Conservation (phyloP, 2,113 vertebrate species). For the Melanerpes aurifrons region DNA sequence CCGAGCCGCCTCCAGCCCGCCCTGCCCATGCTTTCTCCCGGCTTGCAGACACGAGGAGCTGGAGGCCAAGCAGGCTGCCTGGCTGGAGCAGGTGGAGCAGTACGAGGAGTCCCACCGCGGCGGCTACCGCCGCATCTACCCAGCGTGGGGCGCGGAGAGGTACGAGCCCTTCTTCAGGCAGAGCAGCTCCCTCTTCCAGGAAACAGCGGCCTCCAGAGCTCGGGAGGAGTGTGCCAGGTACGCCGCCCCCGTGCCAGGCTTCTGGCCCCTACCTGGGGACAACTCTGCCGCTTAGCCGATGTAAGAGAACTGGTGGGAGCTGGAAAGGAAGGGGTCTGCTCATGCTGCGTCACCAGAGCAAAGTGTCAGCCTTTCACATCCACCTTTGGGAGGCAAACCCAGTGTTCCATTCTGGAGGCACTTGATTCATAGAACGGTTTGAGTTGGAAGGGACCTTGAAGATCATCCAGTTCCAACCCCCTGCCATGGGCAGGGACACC, state of each 20-base stretch:
- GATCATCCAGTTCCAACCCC: too few species aligned
- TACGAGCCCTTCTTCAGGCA: conserved; percentile 76
- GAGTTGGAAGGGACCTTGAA: too few species aligned
- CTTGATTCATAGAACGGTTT: too few species aligned
- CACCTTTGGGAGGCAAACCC: neutral
- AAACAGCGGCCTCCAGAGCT: conserved; percentile 77
- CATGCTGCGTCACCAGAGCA: rapidly evolving
- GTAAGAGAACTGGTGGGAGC: neutral
- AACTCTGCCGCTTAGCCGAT: too few species aligned
- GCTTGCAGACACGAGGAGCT: conserved; percentile 64
- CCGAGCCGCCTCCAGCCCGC: rapidly evolving
- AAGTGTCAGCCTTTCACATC: neutral
- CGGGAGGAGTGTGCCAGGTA: conserved; percentile 80
- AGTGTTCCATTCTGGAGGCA: neutral
- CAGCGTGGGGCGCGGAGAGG: conserved; percentile 46
- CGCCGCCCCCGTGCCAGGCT: rapidly evolving
- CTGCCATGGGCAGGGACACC: too few species aligned
- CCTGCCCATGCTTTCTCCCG: neutral
- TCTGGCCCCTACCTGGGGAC: too few species aligned
- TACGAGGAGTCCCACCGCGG: conserved; percentile 77
- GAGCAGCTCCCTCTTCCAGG: conserved; percentile 77
- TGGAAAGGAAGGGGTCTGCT: neutral
- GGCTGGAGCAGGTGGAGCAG: conserved; percentile 66
- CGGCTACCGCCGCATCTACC: conserved; percentile 75
- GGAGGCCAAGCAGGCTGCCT: conserved; percentile 62